A percentile compares a stretch with the other conserved stretches of the same genome.
phyloP scores from a whole-genome alignment of 2,113 vertebrate species.

The Hippocampus zosterae region DNA sequence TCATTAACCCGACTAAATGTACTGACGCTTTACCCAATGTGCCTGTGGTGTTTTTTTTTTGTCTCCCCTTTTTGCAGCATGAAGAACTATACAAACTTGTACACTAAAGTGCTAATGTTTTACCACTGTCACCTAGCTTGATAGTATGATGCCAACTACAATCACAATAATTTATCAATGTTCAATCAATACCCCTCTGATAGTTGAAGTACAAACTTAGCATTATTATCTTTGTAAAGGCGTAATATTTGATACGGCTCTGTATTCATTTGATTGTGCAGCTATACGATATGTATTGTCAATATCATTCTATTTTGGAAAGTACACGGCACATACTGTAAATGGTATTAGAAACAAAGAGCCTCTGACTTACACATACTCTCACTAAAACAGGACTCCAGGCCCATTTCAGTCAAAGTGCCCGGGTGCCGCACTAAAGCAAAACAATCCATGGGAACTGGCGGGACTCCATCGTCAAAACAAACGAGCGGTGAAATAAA shows the following conservation, averaged over 20 bases:
- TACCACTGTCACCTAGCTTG: not conserved
- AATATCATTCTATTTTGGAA: not conserved
- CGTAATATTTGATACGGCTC: not conserved
- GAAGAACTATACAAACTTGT: conserved; percentile 27
- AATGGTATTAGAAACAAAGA: not conserved
- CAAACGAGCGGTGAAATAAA: conserved; percentile 34
- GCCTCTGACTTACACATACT: conserved; percentile 54
- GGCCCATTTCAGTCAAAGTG: conserved; percentile 50
- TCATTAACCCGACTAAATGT: conserved; percentile 38
- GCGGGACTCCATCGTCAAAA: conserved; percentile 22
- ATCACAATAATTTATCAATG: not conserved
- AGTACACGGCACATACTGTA: not conserved
- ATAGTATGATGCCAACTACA: not conserved
- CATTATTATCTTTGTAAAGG: not conserved
- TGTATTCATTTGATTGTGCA: not conserved
- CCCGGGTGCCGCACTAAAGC: conserved; percentile 40
- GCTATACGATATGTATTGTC: not conserved
- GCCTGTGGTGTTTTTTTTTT: conserved; percentile 19
- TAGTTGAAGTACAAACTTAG: not conserved
- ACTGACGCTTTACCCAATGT: conserved; percentile 20
- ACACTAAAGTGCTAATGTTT: conserved; percentile 10
- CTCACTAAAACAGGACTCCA: conserved; percentile 43
- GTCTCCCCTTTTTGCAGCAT: conserved; percentile 22
- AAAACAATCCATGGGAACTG: conserved; percentile 50
- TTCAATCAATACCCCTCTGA: not conserved